phyloP scores from a whole-genome alignment of 2,888 invertebrate genomes.

The Dione juno region DNA sequence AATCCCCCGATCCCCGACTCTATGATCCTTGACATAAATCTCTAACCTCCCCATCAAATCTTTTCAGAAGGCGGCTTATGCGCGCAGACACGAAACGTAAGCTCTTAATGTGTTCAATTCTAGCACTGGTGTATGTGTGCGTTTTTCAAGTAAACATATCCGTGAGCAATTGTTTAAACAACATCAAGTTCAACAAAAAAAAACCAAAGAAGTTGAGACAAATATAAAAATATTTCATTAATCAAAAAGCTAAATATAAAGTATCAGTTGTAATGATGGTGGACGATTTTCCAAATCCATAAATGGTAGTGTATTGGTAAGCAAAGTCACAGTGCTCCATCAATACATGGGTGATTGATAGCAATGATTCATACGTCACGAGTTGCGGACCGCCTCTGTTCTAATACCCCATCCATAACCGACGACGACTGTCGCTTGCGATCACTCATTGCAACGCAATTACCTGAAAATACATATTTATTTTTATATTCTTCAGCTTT shows the following conservation, averaged over 20 bases:
- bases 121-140: constrained; percentile 51
- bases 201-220: background rate
- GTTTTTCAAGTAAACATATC: constrained; percentile 46
- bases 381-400: constrained; percentile 50
- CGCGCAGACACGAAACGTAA: constrained; percentile 73
- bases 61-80: constrained; percentile 79
- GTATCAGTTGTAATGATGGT: background rate
- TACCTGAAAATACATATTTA: constrained; percentile 45
- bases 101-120: constrained; percentile 74
- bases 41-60: constrained; percentile 82
- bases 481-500: background rate
- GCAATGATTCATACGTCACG: constrained; percentile 58
- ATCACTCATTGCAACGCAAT: constrained; percentile 61
- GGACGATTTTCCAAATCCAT: constrained; percentile 11
- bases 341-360: constrained; percentile 80
- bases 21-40: constrained; percentile 84
- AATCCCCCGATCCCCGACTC: constrained; percentile 78
- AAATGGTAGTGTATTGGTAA: constrained; percentile 47
- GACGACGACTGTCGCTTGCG: constrained; percentile 61
- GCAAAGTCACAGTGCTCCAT: constrained; percentile 66
- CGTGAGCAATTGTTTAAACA: constrained; percentile 25
- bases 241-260: background rate
- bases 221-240: too few species aligned
- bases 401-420: constrained; percentile 66
- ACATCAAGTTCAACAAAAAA: background rate